Evolutionary conservation across 2,113 vertebrate genomes (phyloP), one percentile per base, ranked within the genome.

Genomic region (Conger conger): DNA sequence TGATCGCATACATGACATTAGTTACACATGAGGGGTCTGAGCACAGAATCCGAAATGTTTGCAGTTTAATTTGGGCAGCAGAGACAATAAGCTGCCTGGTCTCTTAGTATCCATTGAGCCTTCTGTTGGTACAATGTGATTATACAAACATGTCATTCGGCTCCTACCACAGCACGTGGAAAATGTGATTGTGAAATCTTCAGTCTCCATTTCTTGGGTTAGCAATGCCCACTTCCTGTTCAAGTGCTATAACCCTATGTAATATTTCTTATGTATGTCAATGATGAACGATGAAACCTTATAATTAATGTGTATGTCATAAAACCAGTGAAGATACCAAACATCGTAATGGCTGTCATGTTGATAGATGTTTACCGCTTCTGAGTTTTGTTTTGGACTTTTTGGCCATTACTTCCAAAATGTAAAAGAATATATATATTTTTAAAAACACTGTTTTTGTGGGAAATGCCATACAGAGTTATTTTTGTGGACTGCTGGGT

Each of bases 401-500:
- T 50, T 84, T 84, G n/a, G 86, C 76, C 16, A 17, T 87, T 80
- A 90, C 42, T 54, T 93, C 90, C 89, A 89, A 91, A 88, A 86
- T 82, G 80, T 85, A 87, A 82, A 88, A 92, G 89, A 92, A 91
- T 87, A n/a, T n/a, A n/a, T n/a, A n/a, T 86, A 84, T 1, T 30
- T 82, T 0, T 20, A 88, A 83, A 84, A 87, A 89, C 81, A 85
- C 86, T 87, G 90, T 90, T 90, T 76, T 85, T 85, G 88, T 88
- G 82, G 83, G 81, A 82, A 81, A 91, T 91, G 90, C 89, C 93
- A 92, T 91, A 92, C 88, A 76, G 92, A 92, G 92, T 86, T 83
- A 79, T 89, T 84, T 57, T 83, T 76, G 78, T 23, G 54, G 88
- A 86, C 87, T 84, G 4, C 82, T 36, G n/a, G 90, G 89, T 91